Evolutionary conservation across 2,113 vertebrate species (phyloP).

Genomic region (Mionectes macconnelli): DNA sequence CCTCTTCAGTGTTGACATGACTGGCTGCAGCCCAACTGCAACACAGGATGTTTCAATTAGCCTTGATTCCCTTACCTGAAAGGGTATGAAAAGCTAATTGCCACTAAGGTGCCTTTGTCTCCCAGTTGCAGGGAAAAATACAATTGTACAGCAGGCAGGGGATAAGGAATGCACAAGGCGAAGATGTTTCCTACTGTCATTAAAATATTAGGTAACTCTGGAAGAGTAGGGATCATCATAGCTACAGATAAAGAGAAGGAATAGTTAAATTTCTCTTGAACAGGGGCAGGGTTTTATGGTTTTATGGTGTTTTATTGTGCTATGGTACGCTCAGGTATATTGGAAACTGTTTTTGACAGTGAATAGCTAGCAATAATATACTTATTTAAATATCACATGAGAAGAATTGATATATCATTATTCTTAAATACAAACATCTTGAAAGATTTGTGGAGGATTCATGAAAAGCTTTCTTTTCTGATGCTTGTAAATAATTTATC

Average conservation of each 20-base stretch:
- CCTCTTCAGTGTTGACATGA: background rate
- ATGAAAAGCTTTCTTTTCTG: background rate
- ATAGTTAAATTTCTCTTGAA: background rate
- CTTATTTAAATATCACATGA: background rate
- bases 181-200: background rate
- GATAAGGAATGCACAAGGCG: background rate
- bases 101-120: slow-evolving; percentile 31
- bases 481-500: background rate
- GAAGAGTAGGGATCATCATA: background rate
- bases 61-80: slow-evolving; percentile 42
- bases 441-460: background rate
- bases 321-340: background rate
- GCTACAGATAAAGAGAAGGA: background rate
- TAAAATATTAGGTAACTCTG: slow-evolving; percentile 6
- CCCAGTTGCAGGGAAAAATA: slow-evolving; percentile 15
- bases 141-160: slow-evolving; percentile 10
- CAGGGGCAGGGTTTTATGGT: background rate
- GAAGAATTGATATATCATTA: background rate
- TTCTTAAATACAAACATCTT: background rate
- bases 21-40: background rate
- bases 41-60: slow-evolving; percentile 40
- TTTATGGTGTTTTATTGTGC: too few relatives aligned
- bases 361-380: background rate
- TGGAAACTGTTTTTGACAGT: background rate
- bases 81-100: slow-evolving; percentile 57